Evolutionary conservation across 1,140 invertebrate genomes (phyloP).

Genomic region (Leptinotarsa undecemlineata): DNA sequence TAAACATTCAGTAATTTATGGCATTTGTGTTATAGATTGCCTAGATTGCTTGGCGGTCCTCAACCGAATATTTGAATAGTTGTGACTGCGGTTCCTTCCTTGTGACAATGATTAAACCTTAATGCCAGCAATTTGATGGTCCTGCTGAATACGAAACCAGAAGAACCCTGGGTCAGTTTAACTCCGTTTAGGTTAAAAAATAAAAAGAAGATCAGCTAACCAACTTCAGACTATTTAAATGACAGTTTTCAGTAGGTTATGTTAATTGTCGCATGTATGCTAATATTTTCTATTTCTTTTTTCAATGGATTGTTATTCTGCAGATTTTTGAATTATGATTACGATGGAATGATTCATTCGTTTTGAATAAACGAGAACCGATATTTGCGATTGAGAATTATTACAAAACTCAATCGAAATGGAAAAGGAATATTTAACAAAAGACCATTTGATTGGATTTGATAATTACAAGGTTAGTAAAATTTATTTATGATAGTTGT

Average conservation of each 20-base stretch:
- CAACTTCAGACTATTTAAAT: no score
- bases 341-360: slow-evolving; percentile 4
- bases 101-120: no score
- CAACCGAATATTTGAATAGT: no score
- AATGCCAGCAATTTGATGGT: no score
- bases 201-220: no score
- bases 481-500: not conserved
- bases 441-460: slow-evolving; percentile 83
- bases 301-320: not conserved
- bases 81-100: no score
- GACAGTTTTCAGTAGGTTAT: not conserved
- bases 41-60: no score
- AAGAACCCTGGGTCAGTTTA: no score
- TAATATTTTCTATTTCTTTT: slow-evolving; percentile 12
- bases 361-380: not conserved
- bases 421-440: slow-evolving; percentile 73
- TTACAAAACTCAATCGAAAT: slow-evolving; percentile 40
- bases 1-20: no score
- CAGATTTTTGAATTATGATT: slow-evolving; percentile 5
- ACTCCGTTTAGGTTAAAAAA: no score
- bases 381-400: not conserved
- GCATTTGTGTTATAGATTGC: no score
- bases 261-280: slow-evolving; percentile 1
- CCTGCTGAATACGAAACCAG: no score
- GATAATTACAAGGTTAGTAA: slow-evolving; percentile 87